Evolutionary conservation across 2,113 vertebrate genomes (phyloP), one percentile per base, ranked within the genome.

Genomic region (Syrmaticus mikado): DNA sequence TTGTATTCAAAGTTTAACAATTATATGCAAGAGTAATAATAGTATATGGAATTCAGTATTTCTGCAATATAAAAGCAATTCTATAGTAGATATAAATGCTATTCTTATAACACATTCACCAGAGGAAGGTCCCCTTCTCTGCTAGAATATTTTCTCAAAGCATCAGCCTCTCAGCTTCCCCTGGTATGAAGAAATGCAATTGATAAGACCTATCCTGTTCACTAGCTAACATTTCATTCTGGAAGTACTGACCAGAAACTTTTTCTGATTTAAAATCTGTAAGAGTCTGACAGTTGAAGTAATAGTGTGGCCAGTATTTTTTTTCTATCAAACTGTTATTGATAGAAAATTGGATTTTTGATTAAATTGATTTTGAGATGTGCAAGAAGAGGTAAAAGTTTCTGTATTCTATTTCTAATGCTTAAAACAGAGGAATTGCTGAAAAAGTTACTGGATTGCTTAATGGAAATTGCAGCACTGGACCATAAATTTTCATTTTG

Each of bases 291-390:
- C 3, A 86, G 38, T 19, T 60, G 83, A 94, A 57, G 38, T 45
- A n/a, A 77, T 81, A 52, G 30, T 24, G 13, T n/a, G 43, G 13
- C 11, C 30, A 41, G 21, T 58, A 36, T 43, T 43, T 16, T 57
- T 89, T 78, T 90, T 85, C 48, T 58, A 32, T 93, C 81, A 82
- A 66, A 53, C 6, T 70, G 11, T 8, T 91, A 83, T 78, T 84
- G 81, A 82, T 73, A 48, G 70, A 93, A 94, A 95, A 95, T 82
- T 58, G 62, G 58, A 89, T 90, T 95, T 94, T 87, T 79, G 4
- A 95, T 90, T 86, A 75, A 61, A 83, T 36, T 60, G 27, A 53
- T 53, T 53, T 53, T 53, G 67, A 70, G 32, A 65, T 70, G 74
- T 50, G 36, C n/a, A 82, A 60, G 68, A 82, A 73, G 50, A 0